Conservation (phyloP, 2,888 invertebrate genomes). For the Marronus borbonicus region DNA sequence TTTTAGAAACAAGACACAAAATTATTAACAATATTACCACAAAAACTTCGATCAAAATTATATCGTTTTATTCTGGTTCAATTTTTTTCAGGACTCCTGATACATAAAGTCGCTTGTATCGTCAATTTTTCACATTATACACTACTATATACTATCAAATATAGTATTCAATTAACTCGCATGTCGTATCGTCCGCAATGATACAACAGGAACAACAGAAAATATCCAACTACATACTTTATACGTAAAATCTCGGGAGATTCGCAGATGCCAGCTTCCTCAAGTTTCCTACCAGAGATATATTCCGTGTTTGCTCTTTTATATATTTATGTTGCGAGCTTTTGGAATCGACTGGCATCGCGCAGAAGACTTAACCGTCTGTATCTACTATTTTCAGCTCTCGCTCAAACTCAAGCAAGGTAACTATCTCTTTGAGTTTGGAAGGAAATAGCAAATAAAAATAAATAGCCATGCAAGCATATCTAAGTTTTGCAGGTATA, state of each 20-base stretch:
- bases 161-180: background rate
- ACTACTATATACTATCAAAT: background rate
- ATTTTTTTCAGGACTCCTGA: too few relatives aligned
- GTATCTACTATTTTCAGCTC: background rate
- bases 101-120: too few relatives aligned
- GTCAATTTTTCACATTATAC: too few relatives aligned
- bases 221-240: background rate
- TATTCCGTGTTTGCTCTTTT: background rate
- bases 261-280: background rate
- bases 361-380: background rate
- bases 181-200: background rate
- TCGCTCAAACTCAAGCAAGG: background rate
- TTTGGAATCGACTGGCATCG: background rate
- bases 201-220: background rate
- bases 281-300: background rate
- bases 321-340: background rate
- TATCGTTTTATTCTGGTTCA: too few relatives aligned
- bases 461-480: too few relatives aligned
- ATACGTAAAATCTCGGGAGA: slow-evolving; percentile 2
- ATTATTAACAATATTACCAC: too few relatives aligned
- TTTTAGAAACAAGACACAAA: too few relatives aligned
- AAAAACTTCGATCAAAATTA: too few relatives aligned
- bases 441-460: background rate
- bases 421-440: background rate
- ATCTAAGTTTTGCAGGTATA: too few relatives aligned